A percentile compares a stretch with the other conserved stretches of the same genome.
Conservation (phyloP, 64 coral and sea anemone genomes). For the Stichodactyla helianthus region DNA sequence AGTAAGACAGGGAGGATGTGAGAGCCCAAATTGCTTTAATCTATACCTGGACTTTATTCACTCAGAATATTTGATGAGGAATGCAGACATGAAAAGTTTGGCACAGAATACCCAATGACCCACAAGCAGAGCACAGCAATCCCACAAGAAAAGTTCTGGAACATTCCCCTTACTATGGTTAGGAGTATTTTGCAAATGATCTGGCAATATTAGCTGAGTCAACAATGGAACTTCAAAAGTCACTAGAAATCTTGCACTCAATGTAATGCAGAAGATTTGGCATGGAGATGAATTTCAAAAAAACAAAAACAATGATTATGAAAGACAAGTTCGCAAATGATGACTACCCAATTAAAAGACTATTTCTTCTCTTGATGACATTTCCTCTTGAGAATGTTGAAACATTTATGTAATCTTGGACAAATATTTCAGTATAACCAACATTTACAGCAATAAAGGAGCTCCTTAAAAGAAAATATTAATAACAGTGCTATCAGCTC, state of each 20-base stretch:
- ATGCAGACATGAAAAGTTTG: neutral
- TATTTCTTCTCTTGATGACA: neutral
- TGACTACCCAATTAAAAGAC: conserved; percentile 3
- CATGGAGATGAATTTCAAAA: neutral
- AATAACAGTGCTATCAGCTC: too few relatives aligned
- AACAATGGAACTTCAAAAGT: neutral
- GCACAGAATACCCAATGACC: neutral
- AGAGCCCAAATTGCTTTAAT: too few relatives aligned
- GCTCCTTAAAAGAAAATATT: too few relatives aligned
- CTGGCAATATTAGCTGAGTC: neutral
- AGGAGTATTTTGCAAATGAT: neutral
- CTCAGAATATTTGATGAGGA: conserved; percentile 6
- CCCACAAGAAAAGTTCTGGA: neutral
- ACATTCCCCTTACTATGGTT: neutral
- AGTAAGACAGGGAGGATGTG: neutral
- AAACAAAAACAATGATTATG: conserved; percentile 4
- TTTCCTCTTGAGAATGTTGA: neutral
- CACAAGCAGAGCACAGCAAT: neutral
- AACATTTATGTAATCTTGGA: neutral
- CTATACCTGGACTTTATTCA: neutral
- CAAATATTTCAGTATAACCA: neutral
- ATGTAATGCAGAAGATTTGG: neutral
- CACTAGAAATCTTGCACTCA: neutral
- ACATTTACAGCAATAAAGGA: too few relatives aligned
- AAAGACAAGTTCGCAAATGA: neutral